Conservation (phyloP, 2,888 invertebrate species). For the Plutella xylostella region DNA sequence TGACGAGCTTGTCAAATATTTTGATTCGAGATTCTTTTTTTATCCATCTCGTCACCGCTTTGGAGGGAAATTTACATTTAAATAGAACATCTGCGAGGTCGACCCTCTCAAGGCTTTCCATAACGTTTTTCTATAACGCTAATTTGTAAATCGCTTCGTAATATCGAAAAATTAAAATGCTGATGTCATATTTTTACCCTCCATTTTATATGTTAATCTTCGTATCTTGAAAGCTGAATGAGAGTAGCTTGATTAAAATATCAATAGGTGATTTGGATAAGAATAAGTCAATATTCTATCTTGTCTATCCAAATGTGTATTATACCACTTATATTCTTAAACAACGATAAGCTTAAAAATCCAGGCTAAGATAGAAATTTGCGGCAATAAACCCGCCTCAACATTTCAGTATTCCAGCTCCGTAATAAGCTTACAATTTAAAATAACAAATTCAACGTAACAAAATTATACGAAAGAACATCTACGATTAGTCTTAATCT, state of each 20-base stretch:
- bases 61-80: slow-evolving; percentile 63
- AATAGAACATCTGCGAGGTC: slow-evolving; percentile 66
- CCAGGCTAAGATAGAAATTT: too few relatives aligned
- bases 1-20: slow-evolving; percentile 46
- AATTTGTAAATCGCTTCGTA: slow-evolving; percentile 68
- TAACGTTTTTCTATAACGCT: slow-evolving; percentile 64
- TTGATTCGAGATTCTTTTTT: slow-evolving; percentile 55
- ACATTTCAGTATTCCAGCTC: too few relatives aligned
- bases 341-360: too few relatives aligned
- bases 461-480: slow-evolving; percentile 34
- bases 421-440: neutral
- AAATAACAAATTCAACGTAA: slow-evolving; percentile 30
- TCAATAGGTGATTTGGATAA: slow-evolving; percentile 53
- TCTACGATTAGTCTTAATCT: slow-evolving; percentile 59
- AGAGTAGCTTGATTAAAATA: slow-evolving; percentile 57
- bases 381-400: too few relatives aligned
- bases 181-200: slow-evolving; percentile 66
- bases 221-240: slow-evolving; percentile 35
- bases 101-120: slow-evolving; percentile 58
- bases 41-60: slow-evolving; percentile 52
- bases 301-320: neutral
- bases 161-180: slow-evolving; percentile 69
- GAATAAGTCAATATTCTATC: slow-evolving; percentile 1
- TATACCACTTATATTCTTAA: too few relatives aligned
- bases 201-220: slow-evolving; percentile 67